Conservation (phyloP, 1,140 invertebrate genomes). For the Cydia splendana region DNA sequence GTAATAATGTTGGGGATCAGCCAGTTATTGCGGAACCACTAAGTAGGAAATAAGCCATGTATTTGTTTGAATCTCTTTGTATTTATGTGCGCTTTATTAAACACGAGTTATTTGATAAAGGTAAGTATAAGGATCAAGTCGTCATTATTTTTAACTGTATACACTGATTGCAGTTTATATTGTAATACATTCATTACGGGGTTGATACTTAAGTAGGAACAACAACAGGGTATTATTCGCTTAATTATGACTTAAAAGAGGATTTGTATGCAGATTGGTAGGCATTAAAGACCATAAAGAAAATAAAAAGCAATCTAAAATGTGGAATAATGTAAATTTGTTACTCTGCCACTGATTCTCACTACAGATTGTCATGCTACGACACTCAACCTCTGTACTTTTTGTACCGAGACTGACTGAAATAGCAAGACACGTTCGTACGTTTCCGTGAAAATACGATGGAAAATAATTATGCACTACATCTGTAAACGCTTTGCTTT, state of each 20-base stretch:
- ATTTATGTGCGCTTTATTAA: slow-evolving; percentile 27
- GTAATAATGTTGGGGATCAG: slow-evolving; percentile 25
- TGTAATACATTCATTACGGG: neutral
- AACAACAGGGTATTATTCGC: neutral
- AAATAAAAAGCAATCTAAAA: no score
- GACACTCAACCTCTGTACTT: no score
- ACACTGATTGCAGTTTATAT: neutral
- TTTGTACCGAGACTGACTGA: no score
- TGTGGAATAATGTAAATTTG: no score
- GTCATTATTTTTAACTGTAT: neutral
- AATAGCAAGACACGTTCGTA: no score
- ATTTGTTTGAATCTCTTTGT: slow-evolving; percentile 20
- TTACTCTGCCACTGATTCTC: no score
- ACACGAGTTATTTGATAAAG: neutral
- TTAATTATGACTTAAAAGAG: neutral
- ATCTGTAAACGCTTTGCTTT: no score
- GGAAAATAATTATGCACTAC: no score
- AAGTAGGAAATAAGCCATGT: slow-evolving; percentile 21
- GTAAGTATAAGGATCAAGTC: neutral
- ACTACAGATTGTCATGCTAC: no score
- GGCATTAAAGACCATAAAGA: no score
- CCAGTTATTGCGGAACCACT: slow-evolving; percentile 22
- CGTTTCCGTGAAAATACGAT: no score
- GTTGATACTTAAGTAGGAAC: neutral
- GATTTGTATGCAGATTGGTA: no score